phyloP scores from a whole-genome alignment of 2,888 invertebrate genomes.

The Agrotis clavis region DNA sequence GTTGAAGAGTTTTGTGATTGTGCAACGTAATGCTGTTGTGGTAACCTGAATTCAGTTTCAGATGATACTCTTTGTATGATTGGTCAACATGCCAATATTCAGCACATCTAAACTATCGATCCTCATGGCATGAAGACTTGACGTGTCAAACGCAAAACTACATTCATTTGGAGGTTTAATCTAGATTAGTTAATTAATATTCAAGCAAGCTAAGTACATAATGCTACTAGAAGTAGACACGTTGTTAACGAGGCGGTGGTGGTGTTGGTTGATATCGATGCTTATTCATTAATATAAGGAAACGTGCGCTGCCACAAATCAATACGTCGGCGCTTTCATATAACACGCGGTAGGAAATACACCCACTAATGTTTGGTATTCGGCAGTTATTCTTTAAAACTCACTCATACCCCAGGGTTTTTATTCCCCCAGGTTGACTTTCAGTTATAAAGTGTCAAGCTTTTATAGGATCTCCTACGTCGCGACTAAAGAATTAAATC shows the following conservation, averaged over 20 bases:
- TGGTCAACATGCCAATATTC: conserved; percentile 4
- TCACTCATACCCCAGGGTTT: not conserved
- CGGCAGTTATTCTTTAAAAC: conserved; percentile 39
- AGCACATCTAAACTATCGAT: not conserved
- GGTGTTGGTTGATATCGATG: conserved; percentile 65
- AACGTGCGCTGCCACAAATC: conserved; percentile 42
- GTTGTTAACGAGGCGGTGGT: conserved; percentile 61
- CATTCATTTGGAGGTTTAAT: conserved; percentile 16
- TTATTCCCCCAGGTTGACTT: not conserved
- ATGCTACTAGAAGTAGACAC: conserved; percentile 19
- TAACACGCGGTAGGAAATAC: conserved; percentile 47
- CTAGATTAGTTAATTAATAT: conserved; percentile 26
- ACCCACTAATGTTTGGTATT: conserved; percentile 37
- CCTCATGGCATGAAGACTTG: not conserved
- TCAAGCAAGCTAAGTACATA: not conserved
- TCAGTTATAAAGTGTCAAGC: not conserved
- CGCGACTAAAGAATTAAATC: not conserved
- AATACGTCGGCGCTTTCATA: conserved; percentile 49
- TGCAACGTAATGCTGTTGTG: conserved; percentile 18
- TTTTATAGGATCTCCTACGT: not conserved
- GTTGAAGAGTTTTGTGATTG: conserved; percentile 22
- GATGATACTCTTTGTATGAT: conserved; percentile 19
- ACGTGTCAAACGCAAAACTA: not conserved
- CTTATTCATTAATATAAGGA: conserved; percentile 62
- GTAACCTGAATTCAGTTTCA: conserved; percentile 31